Evolutionary conservation across 2,797 vertebrate species (phyloP).

Genomic region (Garrulus glandarius): DNA sequence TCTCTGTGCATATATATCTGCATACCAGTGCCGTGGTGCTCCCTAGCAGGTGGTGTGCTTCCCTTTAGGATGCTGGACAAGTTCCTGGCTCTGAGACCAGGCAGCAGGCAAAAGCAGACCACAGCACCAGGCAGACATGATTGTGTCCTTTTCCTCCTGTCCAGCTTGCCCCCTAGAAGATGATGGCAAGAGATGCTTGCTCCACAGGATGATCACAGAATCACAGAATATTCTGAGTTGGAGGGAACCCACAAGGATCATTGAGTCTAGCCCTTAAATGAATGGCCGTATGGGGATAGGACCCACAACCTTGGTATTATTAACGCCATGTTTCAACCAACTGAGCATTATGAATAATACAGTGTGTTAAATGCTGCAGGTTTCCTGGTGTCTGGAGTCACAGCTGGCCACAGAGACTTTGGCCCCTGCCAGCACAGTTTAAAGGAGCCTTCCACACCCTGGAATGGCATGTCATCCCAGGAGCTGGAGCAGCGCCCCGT

Average conservation of each 20-base stretch:
- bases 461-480: accelerated
- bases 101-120: background rate
- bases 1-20: background rate
- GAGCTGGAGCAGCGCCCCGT: accelerated
- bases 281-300: accelerated
- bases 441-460: background rate
- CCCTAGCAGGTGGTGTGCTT: background rate
- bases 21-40: background rate
- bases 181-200: background rate
- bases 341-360: background rate
- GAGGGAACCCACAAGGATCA: background rate
- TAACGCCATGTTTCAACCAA: background rate
- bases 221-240: background rate
- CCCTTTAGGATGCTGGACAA: background rate
- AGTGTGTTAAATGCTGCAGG: too few species aligned
- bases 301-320: background rate
- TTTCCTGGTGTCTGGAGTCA: background rate
- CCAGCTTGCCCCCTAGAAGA: background rate
- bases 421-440: background rate
- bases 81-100: background rate
- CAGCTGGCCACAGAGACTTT: background rate
- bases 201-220: background rate
- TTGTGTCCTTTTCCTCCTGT: background rate
- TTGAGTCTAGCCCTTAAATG: background rate
- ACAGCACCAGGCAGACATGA: background rate